Conservation (phyloP, 2,888 invertebrate genomes). For the Coecobrya sp. region DNA sequence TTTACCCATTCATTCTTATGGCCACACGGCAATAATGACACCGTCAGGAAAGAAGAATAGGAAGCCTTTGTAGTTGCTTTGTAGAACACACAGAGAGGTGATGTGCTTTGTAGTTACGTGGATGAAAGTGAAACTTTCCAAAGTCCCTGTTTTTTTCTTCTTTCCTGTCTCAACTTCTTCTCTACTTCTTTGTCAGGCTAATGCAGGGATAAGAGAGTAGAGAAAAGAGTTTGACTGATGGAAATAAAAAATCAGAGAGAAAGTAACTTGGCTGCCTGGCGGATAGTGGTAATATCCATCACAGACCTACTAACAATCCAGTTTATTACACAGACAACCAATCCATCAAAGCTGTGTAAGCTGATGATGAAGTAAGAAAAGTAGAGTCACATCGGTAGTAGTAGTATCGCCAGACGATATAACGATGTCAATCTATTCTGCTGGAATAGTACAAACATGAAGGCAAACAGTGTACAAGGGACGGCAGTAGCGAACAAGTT, state of each 20-base stretch:
- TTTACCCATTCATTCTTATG: background rate
- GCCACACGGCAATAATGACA: conserved; percentile 3
- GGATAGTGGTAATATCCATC: background rate
- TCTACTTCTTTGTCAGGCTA: background rate
- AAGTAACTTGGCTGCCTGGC: background rate
- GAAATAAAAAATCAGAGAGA: background rate
- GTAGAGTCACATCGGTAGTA: background rate
- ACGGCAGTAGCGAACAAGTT: background rate
- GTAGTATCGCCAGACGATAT: conserved; percentile 5
- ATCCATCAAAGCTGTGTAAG: conserved; percentile 24
- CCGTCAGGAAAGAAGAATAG: background rate
- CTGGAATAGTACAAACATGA: background rate
- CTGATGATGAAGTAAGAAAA: conserved; percentile 4
- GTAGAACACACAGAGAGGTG: no score
- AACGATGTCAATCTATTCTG: conserved; percentile 19
- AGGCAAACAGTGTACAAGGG: background rate
- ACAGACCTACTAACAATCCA: background rate
- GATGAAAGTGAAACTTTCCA: conserved; percentile 40
- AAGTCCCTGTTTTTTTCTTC: background rate
- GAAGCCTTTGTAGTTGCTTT: no score
- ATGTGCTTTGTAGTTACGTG: no score
- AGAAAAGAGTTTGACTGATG: background rate
- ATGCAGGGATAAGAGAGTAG: background rate
- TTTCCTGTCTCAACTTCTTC: background rate
- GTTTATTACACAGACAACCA: conserved; percentile 41